phyloP scores from a whole-genome alignment of 2,797 vertebrate genomes.

The Trematomus bernacchii region DNA sequence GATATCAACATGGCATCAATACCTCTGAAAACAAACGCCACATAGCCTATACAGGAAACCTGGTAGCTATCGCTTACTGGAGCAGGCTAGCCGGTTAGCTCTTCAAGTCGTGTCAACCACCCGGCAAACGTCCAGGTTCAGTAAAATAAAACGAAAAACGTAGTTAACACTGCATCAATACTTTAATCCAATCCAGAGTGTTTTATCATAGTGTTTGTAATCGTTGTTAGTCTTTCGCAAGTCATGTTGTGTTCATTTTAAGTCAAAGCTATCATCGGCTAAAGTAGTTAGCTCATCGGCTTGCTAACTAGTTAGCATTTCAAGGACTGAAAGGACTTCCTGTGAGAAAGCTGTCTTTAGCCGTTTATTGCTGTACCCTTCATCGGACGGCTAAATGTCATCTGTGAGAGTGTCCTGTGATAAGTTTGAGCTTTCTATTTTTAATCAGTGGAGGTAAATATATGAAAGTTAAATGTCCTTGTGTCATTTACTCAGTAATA shows the following conservation, averaged over 20 bases:
- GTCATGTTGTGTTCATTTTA: no score
- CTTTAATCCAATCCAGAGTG: fast-evolving
- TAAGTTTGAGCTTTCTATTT: no score
- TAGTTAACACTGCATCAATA: fast-evolving
- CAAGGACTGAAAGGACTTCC: slow-evolving; percentile 74
- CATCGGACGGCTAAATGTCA: neutral
- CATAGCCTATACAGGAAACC: fast-evolving
- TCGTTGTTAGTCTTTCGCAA: neutral
- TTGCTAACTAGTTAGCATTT: slow-evolving; percentile 57
- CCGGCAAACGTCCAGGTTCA: neutral
- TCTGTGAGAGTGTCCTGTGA: neutral
- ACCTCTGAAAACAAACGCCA: fast-evolving
- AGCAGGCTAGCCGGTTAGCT: slow-evolving; percentile 10
- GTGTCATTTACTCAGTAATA: no score
- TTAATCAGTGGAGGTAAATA: no score
- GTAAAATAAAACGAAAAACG: fast-evolving
- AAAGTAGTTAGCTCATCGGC: neutral
- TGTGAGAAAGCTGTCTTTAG: neutral
- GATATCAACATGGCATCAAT: fast-evolving
- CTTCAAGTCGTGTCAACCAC: slow-evolving; percentile 2
- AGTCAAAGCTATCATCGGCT: fast-evolving
- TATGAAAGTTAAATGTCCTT: no score
- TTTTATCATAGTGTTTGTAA: neutral
- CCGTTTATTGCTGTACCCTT: neutral
- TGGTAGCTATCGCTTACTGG: fast-evolving